Evolutionary conservation across 1,140 invertebrate genomes (phyloP).

Genomic region (Pseudomyrmex flavicornis): DNA sequence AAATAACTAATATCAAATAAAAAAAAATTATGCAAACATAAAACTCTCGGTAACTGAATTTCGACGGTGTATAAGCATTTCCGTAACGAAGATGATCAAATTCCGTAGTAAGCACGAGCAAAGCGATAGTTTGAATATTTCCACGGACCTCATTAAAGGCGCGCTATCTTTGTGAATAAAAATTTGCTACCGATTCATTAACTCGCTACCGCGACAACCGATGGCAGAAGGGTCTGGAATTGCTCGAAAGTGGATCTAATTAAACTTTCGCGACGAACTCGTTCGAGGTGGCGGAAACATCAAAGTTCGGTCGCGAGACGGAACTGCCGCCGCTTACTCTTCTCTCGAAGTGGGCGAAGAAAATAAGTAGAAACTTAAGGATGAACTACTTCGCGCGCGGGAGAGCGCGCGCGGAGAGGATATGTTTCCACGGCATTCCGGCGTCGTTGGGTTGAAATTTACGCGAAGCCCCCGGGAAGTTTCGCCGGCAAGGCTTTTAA

Average conservation of each 20-base stretch:
- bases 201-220: conserved; percentile 42
- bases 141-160: conserved; percentile 38
- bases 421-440: conserved; percentile 34
- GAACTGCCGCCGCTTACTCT: not conserved
- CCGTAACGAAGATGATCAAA: not conserved
- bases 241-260: conserved; percentile 56
- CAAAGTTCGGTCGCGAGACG: conserved; percentile 52
- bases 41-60: not conserved
- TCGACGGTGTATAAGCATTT: not conserved
- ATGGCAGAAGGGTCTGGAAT: conserved; percentile 45
- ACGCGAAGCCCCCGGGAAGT: conserved; percentile 5
- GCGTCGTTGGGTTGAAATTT: conserved; percentile 31
- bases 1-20: not conserved
- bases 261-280: conserved; percentile 58
- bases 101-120: conserved; percentile 6
- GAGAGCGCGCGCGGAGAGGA: not conserved
- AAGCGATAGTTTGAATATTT: conserved; percentile 34
- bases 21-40: not conserved
- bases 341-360: conserved; percentile 41
- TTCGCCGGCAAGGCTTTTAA: not conserved
- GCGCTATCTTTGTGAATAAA: conserved; percentile 36
- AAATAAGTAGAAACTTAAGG: conserved; percentile 48
- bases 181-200: conserved; percentile 61
- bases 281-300: conserved; percentile 35
- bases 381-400: conserved; percentile 16